These are phyloP conservation scores for Ganaspis sp. DNA, from an alignment of 1,140 invertebrate species.

Conservation along the genomic window DNA sequence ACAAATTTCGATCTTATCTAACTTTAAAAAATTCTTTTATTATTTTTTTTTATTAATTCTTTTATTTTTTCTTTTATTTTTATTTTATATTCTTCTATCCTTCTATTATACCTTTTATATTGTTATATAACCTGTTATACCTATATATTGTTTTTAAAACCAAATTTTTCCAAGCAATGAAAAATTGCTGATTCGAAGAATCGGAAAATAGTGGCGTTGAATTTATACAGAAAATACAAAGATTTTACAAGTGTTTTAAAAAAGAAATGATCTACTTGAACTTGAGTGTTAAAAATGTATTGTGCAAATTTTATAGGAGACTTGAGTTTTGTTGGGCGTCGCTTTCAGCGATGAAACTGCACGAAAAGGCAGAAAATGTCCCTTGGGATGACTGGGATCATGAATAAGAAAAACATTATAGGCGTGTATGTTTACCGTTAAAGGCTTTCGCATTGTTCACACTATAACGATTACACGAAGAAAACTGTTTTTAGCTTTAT, in stretches of 20 bases:
- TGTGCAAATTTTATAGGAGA: neutral
- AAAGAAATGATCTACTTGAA: neutral
- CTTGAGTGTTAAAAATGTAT: neutral
- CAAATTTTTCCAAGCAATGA: too few relatives aligned
- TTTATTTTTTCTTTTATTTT: too few relatives aligned
- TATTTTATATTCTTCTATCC: too few relatives aligned
- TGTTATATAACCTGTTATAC: too few relatives aligned
- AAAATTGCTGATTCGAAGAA: too few relatives aligned
- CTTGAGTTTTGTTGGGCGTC: neutral
- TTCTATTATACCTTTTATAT: too few relatives aligned
- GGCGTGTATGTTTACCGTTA: neutral
- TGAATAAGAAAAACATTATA: conserved; percentile 23
- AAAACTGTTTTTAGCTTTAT: neutral
- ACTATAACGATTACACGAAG: neutral
- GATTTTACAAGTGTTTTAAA: neutral
- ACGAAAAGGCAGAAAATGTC: conserved; percentile 16
- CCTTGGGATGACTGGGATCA: neutral
- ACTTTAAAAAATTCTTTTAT: too few relatives aligned
- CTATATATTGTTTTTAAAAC: too few relatives aligned
- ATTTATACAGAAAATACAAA: too few relatives aligned
- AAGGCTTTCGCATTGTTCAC: conserved; percentile 16
- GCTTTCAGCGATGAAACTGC: neutral
- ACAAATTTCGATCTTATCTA: too few relatives aligned
- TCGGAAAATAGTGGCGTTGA: neutral
- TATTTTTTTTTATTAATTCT: too few relatives aligned